Evolutionary conservation across 2,888 invertebrate genomes (phyloP), one percentile per base, ranked within the genome.

Genomic region (Chymomyza fuscimana): DNA sequence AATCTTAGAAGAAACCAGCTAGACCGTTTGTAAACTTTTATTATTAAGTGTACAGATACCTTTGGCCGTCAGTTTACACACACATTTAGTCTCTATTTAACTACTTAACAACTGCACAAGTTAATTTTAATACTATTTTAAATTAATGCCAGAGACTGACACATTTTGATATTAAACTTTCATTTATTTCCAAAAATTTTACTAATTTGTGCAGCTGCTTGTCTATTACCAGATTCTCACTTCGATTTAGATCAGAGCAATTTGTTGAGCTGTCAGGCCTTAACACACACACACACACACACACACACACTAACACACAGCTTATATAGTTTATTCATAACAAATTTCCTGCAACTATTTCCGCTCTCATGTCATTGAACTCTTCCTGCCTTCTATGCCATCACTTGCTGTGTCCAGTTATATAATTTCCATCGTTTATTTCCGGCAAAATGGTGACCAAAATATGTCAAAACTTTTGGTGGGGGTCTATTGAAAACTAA

Each of bases 391-490:
- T 7, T 7, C 32, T 32, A 6, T 4, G 12, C 16, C n/a, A 15
- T 5, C 12, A n/a, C 36, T 46, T 59, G 65, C 50, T 59, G 40
- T 16, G 40, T 16, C 50, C 16, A 25, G 15, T 36, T 40, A 56
- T 54, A 64, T 54, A 58, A 58, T 65, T 65, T 32, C 65, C 65
- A 67, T 63, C 62, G 46, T 56, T 63, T 58, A 46, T 52, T 62
- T 69, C 63, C 56, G 63, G 10, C 62, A 62, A 51, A 63, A 51
- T 50, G 63, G 36, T 40, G 56, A 29, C 40, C 61, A 51, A 58
- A n/a, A 52, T 51, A 29, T 51, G 56, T 10, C 36, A 66, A 63
- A 56, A 2, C 16, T 19, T 46, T 46, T 46, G 40, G 40, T 46
- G 12, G 40, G 32, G 32, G 0, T 7, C 9, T 12, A 40, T 46